Conservation (phyloP, 37 sponge, comb jelly and placozoan species). For the Oopsacas minuta region DNA sequence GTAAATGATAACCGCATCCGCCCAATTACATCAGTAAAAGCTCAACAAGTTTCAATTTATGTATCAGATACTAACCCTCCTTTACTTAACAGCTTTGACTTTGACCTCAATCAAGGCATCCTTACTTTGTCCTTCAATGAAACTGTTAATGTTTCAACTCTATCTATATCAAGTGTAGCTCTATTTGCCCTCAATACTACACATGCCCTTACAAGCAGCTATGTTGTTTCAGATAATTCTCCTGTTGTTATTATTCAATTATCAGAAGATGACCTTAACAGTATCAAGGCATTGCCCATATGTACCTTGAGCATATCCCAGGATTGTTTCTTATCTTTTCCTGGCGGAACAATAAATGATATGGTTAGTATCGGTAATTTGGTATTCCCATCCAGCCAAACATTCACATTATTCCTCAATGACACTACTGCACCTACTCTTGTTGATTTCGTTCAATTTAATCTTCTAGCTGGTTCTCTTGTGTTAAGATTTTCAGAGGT, state of each 20-base stretch:
- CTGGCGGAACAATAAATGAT: conserved; percentile 46
- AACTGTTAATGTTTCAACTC: conserved; percentile 56
- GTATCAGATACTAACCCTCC: conserved; percentile 47
- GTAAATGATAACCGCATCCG: conserved; percentile 59
- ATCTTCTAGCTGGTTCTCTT: conserved; percentile 52
- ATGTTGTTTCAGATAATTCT: conserved; percentile 32
- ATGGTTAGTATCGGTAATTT: conserved; percentile 22
- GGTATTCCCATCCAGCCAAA: conserved; percentile 26
- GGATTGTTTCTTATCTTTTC: conserved; percentile 51
- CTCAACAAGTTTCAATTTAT: conserved; percentile 26
- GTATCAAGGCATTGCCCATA: conserved; percentile 41
- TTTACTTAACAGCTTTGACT: conserved; percentile 23
- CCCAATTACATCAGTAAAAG: conserved; percentile 47
- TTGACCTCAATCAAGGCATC: conserved; percentile 56
- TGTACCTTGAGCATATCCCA: conserved; percentile 31
- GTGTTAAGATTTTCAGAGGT: conserved; percentile 53
- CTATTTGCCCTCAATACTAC: conserved; percentile 17
- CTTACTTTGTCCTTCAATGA: conserved; percentile 57
- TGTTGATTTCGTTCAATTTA: conserved; percentile 41
- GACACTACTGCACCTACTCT: conserved; percentile 55
- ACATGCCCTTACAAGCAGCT: conserved; percentile 44
- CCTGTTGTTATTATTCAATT: conserved; percentile 48
- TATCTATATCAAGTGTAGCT: conserved; percentile 23
- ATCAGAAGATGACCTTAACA: conserved; percentile 43
- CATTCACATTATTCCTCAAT: conserved; percentile 34